A percentile compares a stretch with the other conserved stretches of the same genome.
Evolutionary conservation across 2,797 vertebrate genomes (phyloP).

Genomic region (Melanotaenia parkinsoni): DNA sequence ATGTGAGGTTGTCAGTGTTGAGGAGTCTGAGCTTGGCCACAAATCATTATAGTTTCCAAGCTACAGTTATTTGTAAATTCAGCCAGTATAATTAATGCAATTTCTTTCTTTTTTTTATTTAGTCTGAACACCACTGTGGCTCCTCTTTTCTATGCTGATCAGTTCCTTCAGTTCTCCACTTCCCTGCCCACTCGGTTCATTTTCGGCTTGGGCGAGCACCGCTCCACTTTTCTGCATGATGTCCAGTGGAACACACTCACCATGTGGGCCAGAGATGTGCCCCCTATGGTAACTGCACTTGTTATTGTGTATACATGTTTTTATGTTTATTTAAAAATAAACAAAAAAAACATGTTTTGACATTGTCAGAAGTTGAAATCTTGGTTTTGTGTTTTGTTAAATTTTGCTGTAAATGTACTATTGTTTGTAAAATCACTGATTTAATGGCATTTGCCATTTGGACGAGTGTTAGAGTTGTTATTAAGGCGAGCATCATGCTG

Average conservation of each 20-base stretch:
- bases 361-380: too few relatives aligned
- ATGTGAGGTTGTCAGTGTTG: background rate
- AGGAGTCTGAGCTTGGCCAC: background rate
- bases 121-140: conserved; percentile 89
- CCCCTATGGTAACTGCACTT: conserved; percentile 62
- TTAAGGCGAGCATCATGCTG: background rate
- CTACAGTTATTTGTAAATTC: background rate
- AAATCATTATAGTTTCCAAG: background rate
- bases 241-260: conserved; percentile 89
- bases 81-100: background rate
- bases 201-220: conserved; percentile 91
- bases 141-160: conserved; percentile 90
- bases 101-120: background rate
- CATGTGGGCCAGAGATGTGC: conserved; percentile 89
- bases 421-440: background rate
- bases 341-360: background rate
- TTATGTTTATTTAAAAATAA: background rate
- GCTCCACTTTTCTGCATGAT: conserved; percentile 84
- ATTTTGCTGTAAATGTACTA: background rate
- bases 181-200: conserved; percentile 80
- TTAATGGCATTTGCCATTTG: background rate
- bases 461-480: background rate
- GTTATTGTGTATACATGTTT: background rate
- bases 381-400: background rate
- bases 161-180: conserved; percentile 91